Percentiles rank a stretch among this genome's conserved stretches.
Conservation (phyloP, 2,888 invertebrate genomes). For the Poecilobothrus nobilitatus region DNA sequence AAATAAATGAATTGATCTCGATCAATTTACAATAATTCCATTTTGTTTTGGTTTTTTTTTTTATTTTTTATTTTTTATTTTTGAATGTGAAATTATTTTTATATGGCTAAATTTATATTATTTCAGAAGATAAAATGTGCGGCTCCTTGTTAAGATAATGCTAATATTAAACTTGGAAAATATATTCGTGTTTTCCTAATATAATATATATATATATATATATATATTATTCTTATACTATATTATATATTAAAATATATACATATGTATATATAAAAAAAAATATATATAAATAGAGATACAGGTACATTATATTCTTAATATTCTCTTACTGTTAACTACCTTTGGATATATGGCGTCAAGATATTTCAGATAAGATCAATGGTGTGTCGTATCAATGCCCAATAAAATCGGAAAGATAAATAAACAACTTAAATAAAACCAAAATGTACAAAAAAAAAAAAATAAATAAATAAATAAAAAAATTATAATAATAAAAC, state of each 20-base stretch:
- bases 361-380: constrained; percentile 41
- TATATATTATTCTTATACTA: not conserved
- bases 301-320: not conserved
- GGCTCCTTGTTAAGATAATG: constrained; percentile 6
- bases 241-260: no score
- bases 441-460: not conserved
- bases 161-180: constrained; percentile 5
- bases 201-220: not conserved
- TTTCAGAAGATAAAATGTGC: not conserved
- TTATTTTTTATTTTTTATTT: not conserved
- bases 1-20: not conserved
- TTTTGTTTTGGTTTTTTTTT: not conserved
- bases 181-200: not conserved
- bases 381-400: constrained; percentile 39
- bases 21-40: not conserved
- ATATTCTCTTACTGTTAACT: not conserved
- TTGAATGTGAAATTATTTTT: constrained; percentile 3
- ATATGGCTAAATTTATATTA: constrained; percentile 6
- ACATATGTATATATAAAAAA: no score
- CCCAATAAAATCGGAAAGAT: constrained; percentile 30
- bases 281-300: no score
- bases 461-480: not conserved
- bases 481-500: no score
- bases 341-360: constrained; percentile 35
- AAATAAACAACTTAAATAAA: constrained; percentile 8